Evolutionary conservation across 37 sponge, comb jelly and placozoan species (phyloP), one percentile per base, ranked within the genome.

Genomic region (Mnemiopsis leidyi): DNA sequence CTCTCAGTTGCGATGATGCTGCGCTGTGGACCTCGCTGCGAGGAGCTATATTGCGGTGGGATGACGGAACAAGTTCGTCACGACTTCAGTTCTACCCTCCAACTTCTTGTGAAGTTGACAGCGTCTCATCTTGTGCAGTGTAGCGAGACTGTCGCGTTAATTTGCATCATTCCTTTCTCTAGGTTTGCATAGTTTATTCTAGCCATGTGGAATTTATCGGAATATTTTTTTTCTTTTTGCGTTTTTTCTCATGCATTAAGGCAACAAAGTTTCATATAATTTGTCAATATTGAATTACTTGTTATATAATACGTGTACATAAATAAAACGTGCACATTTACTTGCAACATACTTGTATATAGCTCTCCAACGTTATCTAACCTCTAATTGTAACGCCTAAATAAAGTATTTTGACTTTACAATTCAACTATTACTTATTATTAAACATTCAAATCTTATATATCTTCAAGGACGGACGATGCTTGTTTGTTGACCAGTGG

Each of bases 401-500:
- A n/a, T n/a, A n/a, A n/a, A n/a, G n/a, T n/a, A n/a, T n/a, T n/a
- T n/a, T n/a, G n/a, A n/a, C n/a, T n/a, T n/a, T n/a, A n/a, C n/a
- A n/a, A n/a, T n/a, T n/a, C n/a, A n/a, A n/a, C n/a, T n/a, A n/a
- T n/a, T n/a, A n/a, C n/a, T n/a, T n/a, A n/a, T n/a, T n/a, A n/a
- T n/a, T n/a, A n/a, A n/a, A n/a, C n/a, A n/a, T n/a, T n/a, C n/a
- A n/a, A n/a, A n/a, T n/a, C n/a, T n/a, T n/a, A n/a, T n/a, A n/a
- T n/a, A n/a, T n/a, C n/a, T n/a, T n/a, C n/a, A n/a, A 68, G 96
- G 76, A 69, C 92, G 9, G 97, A 97, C 23, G 97, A 97, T 76
- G 93, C 93, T 0, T 95, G 95, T 32, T 68, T 97, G 32, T 93
- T 97, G 37, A 92, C 96, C 7, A 97, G 96, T 95, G 97, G 97